Evolutionary conservation across 2,113 vertebrate species (phyloP).

Genomic region (Hirundichthys speculiger): DNA sequence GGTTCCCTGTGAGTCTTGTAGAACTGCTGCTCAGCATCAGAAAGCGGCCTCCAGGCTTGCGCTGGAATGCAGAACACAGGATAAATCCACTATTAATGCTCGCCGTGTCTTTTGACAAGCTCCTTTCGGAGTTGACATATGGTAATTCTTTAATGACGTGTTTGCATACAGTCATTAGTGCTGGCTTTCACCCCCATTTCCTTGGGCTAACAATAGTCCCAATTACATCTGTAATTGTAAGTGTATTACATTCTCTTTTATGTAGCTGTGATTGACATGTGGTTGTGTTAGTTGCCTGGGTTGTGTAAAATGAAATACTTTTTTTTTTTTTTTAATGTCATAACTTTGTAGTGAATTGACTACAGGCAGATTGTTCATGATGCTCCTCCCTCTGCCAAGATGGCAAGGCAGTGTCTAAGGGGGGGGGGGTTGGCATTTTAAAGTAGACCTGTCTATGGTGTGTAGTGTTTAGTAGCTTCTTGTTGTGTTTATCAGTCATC

Average conservation of each 20-base stretch:
- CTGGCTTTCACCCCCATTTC: conserved; percentile 77
- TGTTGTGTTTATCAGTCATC: conserved; percentile 33
- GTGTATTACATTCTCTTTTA: conserved; percentile 66
- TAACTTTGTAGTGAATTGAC: conserved; percentile 60
- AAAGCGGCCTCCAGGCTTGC: conserved; percentile 64
- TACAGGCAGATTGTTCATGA: conserved; percentile 45
- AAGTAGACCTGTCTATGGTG: conserved; percentile 22
- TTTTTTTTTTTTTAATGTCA: conserved; percentile 44
- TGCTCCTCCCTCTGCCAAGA: conserved; percentile 29
- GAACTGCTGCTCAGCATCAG: conserved; percentile 54
- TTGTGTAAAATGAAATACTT: conserved; percentile 54
- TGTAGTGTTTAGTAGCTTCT: conserved; percentile 20
- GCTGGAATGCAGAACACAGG: conserved; percentile 70
- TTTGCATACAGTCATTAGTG: conserved; percentile 78
- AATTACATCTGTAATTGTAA: conserved; percentile 78
- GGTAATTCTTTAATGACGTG: conserved; percentile 79
- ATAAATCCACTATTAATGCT: conserved; percentile 72
- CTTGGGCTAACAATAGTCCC: conserved; percentile 76
- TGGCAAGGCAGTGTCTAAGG: conserved; percentile 28
- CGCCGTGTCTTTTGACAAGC: conserved; percentile 75
- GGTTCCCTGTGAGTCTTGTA: conserved; percentile 46
- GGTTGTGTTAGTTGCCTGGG: conserved; percentile 57
- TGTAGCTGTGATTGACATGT: conserved; percentile 69
- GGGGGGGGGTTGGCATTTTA: conserved; percentile 24
- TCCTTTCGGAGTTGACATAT: conserved; percentile 76